Percentiles rank a stretch among this genome's conserved stretches.
Evolutionary conservation across 2,113 vertebrate species (phyloP).

Genomic region (Protobothrops mucrosquamatus): DNA sequence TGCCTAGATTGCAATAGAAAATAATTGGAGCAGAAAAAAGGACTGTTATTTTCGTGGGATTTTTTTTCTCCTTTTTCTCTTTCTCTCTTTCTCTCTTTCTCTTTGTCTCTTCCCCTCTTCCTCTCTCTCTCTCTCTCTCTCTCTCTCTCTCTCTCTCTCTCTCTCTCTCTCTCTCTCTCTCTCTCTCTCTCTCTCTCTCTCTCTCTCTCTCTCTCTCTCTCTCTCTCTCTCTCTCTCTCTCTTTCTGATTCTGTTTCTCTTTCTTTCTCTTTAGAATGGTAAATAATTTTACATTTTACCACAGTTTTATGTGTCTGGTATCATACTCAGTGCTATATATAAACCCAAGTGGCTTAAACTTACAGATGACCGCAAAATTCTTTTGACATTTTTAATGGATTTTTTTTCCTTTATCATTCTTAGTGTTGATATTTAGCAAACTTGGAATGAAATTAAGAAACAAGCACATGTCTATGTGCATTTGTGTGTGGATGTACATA

Average conservation of each 20-base stretch:
- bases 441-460: slow-evolving; percentile 47
- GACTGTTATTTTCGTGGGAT: neutral
- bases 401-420: slow-evolving; percentile 56
- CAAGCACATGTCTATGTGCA: slow-evolving; percentile 36
- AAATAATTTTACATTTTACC: slow-evolving; percentile 46
- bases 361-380: slow-evolving; percentile 52
- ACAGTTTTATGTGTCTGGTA: slow-evolving; percentile 51
- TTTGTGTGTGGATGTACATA: neutral
- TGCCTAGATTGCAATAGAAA: neutral
- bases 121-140: too few relatives aligned
- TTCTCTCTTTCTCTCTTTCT: too few relatives aligned
- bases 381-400: slow-evolving; percentile 53
- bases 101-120: too few relatives aligned
- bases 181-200: neutral
- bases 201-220: neutral
- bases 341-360: slow-evolving; percentile 54
- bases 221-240: neutral
- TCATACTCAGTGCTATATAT: slow-evolving; percentile 46
- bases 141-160: too few relatives aligned
- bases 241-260: neutral
- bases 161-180: too few relatives aligned
- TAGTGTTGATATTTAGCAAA: neutral
- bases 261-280: slow-evolving; percentile 33
- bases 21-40: neutral
- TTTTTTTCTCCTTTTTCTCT: too few relatives aligned